A percentile compares a stretch with the other conserved stretches of the same genome.
These are phyloP conservation scores for Latheticus oryzae DNA, from an alignment of 2,888 invertebrate genomes.

Conservation along the genomic window DNA sequence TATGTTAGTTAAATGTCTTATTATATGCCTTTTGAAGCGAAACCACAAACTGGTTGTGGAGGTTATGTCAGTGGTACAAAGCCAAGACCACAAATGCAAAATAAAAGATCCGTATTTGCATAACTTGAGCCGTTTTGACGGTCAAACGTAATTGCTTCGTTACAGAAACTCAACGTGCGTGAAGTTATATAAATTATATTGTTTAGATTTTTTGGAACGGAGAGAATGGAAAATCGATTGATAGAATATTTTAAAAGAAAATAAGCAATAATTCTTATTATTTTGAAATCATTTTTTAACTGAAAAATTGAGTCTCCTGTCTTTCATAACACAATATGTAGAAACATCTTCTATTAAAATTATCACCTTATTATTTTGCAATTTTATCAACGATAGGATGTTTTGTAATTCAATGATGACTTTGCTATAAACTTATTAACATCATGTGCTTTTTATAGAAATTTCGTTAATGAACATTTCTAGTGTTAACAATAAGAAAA, in stretches of 20 bases:
- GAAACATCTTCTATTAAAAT: constrained; percentile 13
- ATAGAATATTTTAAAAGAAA: no score
- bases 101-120: constrained; percentile 22
- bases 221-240: constrained; percentile 4
- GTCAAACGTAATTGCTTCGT: constrained; percentile 26
- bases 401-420: no score
- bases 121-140: constrained; percentile 17
- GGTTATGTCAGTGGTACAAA: constrained; percentile 31
- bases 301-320: no score
- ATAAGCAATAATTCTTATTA: no score
- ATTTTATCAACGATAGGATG: no score
- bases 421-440: no score
- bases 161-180: constrained; percentile 31
- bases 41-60: constrained; percentile 19
- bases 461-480: no score
- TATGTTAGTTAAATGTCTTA: constrained; percentile 13
- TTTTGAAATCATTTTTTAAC: no score
- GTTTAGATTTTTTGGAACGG: constrained; percentile 9
- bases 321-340: no score
- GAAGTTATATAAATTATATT: constrained; percentile 19
- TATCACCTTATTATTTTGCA: no score
- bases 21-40: constrained; percentile 15
- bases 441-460: no score
- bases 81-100: constrained; percentile 10
- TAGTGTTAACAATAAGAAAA: no score